These are phyloP conservation scores for Eubasilissa splendida DNA, from an alignment of 2,888 invertebrate species.

Conservation along the genomic window DNA sequence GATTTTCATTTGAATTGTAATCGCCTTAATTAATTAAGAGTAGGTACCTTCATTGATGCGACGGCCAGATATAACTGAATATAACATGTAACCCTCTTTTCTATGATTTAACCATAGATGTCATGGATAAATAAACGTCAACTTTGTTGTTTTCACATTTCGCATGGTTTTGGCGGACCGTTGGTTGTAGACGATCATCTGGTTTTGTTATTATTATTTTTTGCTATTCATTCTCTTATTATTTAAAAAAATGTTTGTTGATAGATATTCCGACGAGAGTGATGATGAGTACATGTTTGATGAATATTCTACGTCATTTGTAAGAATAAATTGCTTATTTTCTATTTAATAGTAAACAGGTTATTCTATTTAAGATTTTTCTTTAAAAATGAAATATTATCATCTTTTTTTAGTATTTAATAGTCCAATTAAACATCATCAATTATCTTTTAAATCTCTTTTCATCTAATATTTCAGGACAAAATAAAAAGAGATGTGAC, in stretches of 20 bases:
- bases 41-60: no score
- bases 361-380: background rate
- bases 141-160: no score
- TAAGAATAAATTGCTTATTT: conserved; percentile 13
- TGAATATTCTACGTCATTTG: conserved; percentile 19
- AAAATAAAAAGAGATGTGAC: background rate
- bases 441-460: background rate
- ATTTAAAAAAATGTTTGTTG: conserved; percentile 21
- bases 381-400: background rate
- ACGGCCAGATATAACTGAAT: no score
- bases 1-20: no score
- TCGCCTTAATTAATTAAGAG: no score
- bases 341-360: background rate
- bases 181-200: no score
- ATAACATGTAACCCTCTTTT: no score
- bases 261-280: conserved; percentile 29
- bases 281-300: conserved; percentile 23
- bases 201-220: background rate
- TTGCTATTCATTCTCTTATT: background rate
- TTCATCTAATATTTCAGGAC: background rate
- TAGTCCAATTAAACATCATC: no score
- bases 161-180: no score
- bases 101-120: no score
- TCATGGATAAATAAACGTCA: conserved; percentile 6
- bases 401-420: background rate